phyloP scores from a whole-genome alignment of 2,797 vertebrate species.

The Anas bernieri region DNA sequence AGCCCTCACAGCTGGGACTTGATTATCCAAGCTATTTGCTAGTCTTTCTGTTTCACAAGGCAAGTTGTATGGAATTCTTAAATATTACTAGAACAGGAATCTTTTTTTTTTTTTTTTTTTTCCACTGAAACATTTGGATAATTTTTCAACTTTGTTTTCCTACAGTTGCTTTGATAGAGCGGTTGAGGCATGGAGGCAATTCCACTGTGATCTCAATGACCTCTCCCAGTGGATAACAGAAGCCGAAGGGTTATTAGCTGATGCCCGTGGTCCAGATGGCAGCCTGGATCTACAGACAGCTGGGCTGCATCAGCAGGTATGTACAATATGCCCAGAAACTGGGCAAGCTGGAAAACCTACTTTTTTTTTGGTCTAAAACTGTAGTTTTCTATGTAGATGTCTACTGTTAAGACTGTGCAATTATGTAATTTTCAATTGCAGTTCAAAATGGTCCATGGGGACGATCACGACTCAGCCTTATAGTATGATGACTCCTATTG shows the following conservation, averaged over 20 bases:
- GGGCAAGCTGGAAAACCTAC: not conserved
- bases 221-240: slow-evolving; percentile 89
- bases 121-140: not conserved
- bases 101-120: not conserved
- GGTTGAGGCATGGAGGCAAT: slow-evolving; percentile 89
- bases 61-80: not conserved
- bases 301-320: slow-evolving; percentile 86
- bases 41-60: not conserved
- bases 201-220: slow-evolving; percentile 91
- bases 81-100: not conserved
- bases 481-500: not conserved
- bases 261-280: slow-evolving; percentile 78
- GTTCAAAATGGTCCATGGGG: not conserved
- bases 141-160: not conserved
- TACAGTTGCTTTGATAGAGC: slow-evolving; percentile 84
- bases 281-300: slow-evolving; percentile 83
- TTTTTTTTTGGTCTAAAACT: not conserved
- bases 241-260: slow-evolving; percentile 83
- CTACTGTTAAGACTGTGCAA: not conserved
- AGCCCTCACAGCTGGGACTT: not conserved
- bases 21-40: not conserved
- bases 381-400: not conserved
- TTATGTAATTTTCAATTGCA: not conserved
- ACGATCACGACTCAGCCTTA: not conserved
- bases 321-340: not conserved